A percentile compares a stretch with the other conserved stretches of the same genome.
Conservation (phyloP, 2,888 invertebrate genomes). For the Ptilodon capucinus region DNA sequence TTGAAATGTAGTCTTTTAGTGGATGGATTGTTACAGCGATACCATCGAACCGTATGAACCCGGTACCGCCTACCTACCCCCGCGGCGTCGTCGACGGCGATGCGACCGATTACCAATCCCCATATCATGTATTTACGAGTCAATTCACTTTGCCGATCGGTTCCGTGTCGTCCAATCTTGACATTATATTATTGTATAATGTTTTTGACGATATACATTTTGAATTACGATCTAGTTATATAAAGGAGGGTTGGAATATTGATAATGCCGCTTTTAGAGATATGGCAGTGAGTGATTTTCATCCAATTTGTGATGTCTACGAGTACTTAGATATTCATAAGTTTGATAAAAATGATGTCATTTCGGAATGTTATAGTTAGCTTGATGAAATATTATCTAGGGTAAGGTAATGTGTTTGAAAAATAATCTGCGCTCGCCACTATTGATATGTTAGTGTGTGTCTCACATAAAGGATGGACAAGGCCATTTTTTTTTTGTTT, state of each 20-base stretch:
- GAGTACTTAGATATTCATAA: neutral
- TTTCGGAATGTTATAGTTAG: constrained; percentile 19
- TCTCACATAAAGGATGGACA: constrained; percentile 3
- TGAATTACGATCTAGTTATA: constrained; percentile 13
- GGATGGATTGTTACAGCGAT: too few species aligned
- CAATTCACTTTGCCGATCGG: constrained; percentile 23
- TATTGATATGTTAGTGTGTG: constrained; percentile 28
- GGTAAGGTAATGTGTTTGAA: constrained; percentile 24
- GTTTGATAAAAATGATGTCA: constrained; percentile 9
- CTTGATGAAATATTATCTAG: constrained; percentile 20
- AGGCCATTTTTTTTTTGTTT: neutral
- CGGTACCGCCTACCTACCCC: neutral
- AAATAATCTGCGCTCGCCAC: constrained; percentile 24
- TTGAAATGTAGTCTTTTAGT: too few species aligned
- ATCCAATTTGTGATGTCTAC: neutral
- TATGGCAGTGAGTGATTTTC: neutral
- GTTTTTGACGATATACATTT: constrained; percentile 18
- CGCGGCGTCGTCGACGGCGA: neutral
- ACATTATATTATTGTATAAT: constrained; percentile 8
- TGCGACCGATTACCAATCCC: neutral
- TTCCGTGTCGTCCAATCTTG: constrained; percentile 25
- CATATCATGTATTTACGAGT: constrained; percentile 28
- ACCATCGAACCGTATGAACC: too few species aligned
- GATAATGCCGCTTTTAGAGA: neutral
- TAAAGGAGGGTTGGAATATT: constrained; percentile 10